These are phyloP conservation scores for Polia nebulosa DNA, from an alignment of 2,888 invertebrate species.

Conservation along the genomic window DNA sequence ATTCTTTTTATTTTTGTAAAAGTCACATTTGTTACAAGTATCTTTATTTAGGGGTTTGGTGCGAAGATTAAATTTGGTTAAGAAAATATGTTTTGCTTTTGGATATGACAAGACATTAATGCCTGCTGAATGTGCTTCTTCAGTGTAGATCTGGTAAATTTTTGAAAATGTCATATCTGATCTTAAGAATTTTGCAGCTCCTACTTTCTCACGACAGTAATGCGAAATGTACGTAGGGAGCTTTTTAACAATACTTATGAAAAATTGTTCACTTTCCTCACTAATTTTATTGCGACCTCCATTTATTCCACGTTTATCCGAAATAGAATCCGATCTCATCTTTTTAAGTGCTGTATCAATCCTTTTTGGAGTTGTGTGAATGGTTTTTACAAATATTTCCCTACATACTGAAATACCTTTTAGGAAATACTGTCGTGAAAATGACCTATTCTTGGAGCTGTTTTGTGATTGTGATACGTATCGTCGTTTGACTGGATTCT, in stretches of 20 bases:
- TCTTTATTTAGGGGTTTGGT: slow-evolving; percentile 46
- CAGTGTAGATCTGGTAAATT: slow-evolving; percentile 38
- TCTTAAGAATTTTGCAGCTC: slow-evolving; percentile 38
- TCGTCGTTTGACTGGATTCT: slow-evolving; percentile 11
- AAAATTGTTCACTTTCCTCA: slow-evolving; percentile 13
- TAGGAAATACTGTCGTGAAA: slow-evolving; percentile 18
- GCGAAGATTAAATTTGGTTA: slow-evolving; percentile 45
- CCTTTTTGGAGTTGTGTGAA: slow-evolving; percentile 47
- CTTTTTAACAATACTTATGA: slow-evolving; percentile 37
- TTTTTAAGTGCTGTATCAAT: slow-evolving; percentile 38
- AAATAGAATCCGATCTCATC: slow-evolving; percentile 25
- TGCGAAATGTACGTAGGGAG: slow-evolving; percentile 34
- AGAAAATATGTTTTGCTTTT: too few relatives aligned
- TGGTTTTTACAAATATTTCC: slow-evolving; percentile 46
- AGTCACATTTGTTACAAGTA: slow-evolving; percentile 23
- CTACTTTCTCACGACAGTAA: slow-evolving; percentile 34
- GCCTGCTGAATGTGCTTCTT: slow-evolving; percentile 33
- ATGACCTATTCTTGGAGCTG: slow-evolving; percentile 23
- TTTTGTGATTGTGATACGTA: slow-evolving; percentile 16
- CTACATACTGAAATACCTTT: slow-evolving; percentile 19
- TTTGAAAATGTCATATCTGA: slow-evolving; percentile 28
- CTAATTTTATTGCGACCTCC: slow-evolving; percentile 16
- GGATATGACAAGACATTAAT: slow-evolving; percentile 11
- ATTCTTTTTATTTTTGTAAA: slow-evolving; percentile 1
- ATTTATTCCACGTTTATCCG: slow-evolving; percentile 31